phyloP scores from a whole-genome alignment of 2,797 vertebrate genomes.

The Peromyscus attwateri region DNA sequence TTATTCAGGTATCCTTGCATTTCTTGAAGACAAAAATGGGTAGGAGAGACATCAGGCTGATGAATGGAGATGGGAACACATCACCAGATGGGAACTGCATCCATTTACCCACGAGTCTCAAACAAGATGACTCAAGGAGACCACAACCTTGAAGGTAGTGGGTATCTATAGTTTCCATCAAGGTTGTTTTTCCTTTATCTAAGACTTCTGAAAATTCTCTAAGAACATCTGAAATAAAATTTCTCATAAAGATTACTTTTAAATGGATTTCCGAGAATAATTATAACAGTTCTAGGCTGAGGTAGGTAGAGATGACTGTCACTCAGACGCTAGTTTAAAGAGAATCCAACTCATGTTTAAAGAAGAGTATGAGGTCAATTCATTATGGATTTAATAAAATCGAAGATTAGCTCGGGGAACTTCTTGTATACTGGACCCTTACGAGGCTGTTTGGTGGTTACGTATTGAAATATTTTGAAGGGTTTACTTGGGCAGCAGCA shows the following conservation, averaged over 20 bases:
- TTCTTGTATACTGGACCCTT: background rate
- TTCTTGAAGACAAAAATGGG: conserved; percentile 26
- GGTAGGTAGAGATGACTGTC: background rate
- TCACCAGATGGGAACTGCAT: background rate
- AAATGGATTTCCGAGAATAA: background rate
- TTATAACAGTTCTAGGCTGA: background rate
- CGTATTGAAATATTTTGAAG: background rate
- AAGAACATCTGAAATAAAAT: background rate
- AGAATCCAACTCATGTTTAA: background rate
- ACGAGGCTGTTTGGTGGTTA: background rate
- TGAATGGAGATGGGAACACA: background rate
- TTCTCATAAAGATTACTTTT: background rate
- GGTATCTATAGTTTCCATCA: background rate
- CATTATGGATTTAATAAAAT: background rate
- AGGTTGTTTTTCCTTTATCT: background rate
- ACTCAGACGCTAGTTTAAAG: background rate
- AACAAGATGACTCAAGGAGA: background rate
- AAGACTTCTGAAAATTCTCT: conserved; percentile 23
- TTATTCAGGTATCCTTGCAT: conserved; percentile 38
- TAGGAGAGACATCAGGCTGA: conserved; percentile 31
- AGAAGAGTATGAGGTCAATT: background rate
- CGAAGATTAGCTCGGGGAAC: fast-evolving
- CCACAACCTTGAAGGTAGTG: background rate
- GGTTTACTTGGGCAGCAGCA: background rate
- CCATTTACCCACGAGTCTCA: conserved; percentile 20